Evolutionary conservation across 2,797 vertebrate species (phyloP).

Genomic region (Aulostomus chinensis): DNA sequence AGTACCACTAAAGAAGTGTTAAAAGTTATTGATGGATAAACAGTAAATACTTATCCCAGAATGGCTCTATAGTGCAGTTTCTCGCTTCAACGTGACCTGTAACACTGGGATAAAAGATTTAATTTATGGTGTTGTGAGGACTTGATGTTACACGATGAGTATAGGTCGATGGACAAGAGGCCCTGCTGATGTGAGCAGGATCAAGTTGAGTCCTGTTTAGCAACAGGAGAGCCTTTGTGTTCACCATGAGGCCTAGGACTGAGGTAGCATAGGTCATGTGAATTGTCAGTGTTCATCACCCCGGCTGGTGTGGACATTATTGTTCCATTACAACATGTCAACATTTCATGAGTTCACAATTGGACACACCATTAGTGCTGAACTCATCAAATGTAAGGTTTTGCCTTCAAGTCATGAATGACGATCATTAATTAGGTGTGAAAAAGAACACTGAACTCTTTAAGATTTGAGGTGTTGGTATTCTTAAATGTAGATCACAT

Average conservation of each 20-base stretch:
- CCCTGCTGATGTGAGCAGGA: constrained; percentile 50
- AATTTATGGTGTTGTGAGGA: constrained; percentile 5
- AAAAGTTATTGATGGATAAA: too few species aligned
- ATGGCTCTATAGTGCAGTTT: too few species aligned
- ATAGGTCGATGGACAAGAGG: constrained; percentile 36
- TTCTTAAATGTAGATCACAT: constrained; percentile 55
- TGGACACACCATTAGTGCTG: constrained; percentile 34
- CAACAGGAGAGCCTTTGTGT: constrained; percentile 64
- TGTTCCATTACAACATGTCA: constrained; percentile 52
- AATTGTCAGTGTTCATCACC: constrained; percentile 67
- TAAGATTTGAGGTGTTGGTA: constrained; percentile 22
- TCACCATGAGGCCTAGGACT: constrained; percentile 17
- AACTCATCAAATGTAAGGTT: constrained; percentile 5
- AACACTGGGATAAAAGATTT: constrained; percentile 36
- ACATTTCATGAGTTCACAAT: constrained; percentile 42
- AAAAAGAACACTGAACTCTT: constrained; percentile 11
- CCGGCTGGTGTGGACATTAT: constrained; percentile 28
- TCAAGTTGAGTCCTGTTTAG: constrained; percentile 37
- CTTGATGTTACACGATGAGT: constrained; percentile 15
- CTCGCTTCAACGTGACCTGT: constrained; percentile 17
- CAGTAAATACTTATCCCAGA: too few species aligned
- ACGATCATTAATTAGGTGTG: constrained; percentile 26
- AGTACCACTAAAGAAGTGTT: too few species aligned
- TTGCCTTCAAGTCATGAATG: constrained; percentile 23
- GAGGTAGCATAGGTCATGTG: constrained; percentile 60